A percentile compares a stretch with the other conserved stretches of the same genome.
Evolutionary conservation across 53 echinoderm and acorn worm genomes (phyloP).

Genomic region (Actinopyga echinites): DNA sequence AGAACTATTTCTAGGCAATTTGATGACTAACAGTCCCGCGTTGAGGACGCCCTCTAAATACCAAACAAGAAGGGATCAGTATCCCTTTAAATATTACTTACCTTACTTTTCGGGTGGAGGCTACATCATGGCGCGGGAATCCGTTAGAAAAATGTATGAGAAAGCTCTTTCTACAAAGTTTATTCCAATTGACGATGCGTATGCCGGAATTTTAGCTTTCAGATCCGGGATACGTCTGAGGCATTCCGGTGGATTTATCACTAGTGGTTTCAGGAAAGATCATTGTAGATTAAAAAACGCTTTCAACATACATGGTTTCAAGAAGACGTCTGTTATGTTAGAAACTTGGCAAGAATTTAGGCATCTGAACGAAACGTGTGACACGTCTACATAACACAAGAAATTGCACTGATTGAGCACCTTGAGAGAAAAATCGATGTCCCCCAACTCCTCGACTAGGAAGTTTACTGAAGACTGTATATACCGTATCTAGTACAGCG

Average conservation of each 20-base stretch:
- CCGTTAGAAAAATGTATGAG: conserved; percentile 60
- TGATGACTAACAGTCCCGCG: conserved; percentile 77
- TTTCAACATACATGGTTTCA: conserved; percentile 91
- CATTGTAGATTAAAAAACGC: conserved; percentile 75
- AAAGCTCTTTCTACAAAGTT: conserved; percentile 67
- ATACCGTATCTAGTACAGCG: too few relatives aligned
- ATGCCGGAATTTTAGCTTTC: conserved; percentile 80
- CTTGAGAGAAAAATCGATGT: too few relatives aligned
- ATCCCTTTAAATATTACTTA: conserved; percentile 85
- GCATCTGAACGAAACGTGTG: conserved; percentile 52
- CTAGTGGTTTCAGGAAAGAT: conserved; percentile 76
- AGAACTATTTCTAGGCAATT: conserved; percentile 75
- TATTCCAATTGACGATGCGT: conserved; percentile 93
- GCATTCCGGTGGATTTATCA: conserved; percentile 70
- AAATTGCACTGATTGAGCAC: not conserved
- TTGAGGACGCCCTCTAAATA: conserved; percentile 78
- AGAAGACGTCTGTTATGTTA: conserved; percentile 58
- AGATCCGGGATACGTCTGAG: conserved; percentile 50
- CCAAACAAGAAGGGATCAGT: conserved; percentile 65
- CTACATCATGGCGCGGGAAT: conserved; percentile 73
- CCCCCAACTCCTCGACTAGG: too few relatives aligned
- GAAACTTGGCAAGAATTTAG: conserved; percentile 72
- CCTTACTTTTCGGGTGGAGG: conserved; percentile 96
- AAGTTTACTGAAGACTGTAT: too few relatives aligned
- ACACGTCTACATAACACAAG: not conserved